These are phyloP conservation scores for Megalurothrips usitatus DNA, from an alignment of 2,888 invertebrate species.

Conservation along the genomic window DNA sequence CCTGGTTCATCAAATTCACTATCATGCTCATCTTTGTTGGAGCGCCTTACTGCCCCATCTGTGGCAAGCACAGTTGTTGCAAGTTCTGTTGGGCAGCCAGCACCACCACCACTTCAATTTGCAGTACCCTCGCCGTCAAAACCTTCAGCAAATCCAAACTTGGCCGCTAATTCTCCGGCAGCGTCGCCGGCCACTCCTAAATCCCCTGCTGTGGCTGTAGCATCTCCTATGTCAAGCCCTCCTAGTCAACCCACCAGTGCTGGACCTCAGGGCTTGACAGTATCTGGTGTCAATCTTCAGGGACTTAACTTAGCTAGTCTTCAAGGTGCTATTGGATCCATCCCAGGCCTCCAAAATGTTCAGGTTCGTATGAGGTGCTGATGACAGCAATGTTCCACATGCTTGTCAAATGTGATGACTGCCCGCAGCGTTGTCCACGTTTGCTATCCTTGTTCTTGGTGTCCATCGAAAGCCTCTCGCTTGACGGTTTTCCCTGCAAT, in stretches of 20 bases:
- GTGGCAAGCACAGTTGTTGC: conserved; percentile 32
- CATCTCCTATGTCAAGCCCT: background rate
- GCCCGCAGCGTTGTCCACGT: background rate
- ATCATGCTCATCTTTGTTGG: conserved; percentile 50
- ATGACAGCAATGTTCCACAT: too few species aligned
- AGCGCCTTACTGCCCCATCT: conserved; percentile 51
- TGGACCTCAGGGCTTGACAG: conserved; percentile 29
- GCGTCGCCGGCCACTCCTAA: conserved; percentile 31
- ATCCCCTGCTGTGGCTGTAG: conserved; percentile 18
- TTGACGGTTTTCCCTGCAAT: too few species aligned
- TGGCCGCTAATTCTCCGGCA: background rate
- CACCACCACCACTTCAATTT: conserved; percentile 32
- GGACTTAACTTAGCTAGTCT: conserved; percentile 68
- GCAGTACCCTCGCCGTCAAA: conserved; percentile 32
- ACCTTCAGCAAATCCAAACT: conserved; percentile 31
- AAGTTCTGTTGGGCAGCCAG: conserved; percentile 15
- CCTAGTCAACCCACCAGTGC: conserved; percentile 12
- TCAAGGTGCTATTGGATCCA: conserved; percentile 48
- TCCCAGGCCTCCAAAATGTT: conserved; percentile 73
- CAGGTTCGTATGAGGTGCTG: conserved; percentile 49
- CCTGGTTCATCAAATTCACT: conserved; percentile 50
- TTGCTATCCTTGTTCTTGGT: too few species aligned
- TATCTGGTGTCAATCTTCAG: conserved; percentile 49
- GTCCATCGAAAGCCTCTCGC: too few species aligned
- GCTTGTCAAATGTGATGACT: background rate